Conservation (phyloP, 2,888 invertebrate genomes). For the Torymus auratus region DNA sequence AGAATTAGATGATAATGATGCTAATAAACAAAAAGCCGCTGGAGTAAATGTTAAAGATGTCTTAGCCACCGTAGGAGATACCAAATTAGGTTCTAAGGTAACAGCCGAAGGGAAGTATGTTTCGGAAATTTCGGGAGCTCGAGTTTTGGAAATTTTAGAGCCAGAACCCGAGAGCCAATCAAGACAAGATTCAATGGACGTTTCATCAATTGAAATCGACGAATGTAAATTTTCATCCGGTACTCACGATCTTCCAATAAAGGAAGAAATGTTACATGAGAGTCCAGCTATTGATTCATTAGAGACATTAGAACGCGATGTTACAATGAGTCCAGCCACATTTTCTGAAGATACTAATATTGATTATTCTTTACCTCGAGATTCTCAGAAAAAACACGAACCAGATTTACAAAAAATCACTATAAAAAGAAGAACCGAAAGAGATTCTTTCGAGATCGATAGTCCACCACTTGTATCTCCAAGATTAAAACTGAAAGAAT, state of each 20-base stretch:
- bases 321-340: conserved; percentile 68
- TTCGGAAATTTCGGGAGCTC: conserved; percentile 66
- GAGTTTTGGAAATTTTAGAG: conserved; percentile 70
- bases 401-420: conserved; percentile 53
- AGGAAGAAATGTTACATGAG: conserved; percentile 64
- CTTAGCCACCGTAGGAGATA: conserved; percentile 10
- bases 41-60: conserved; percentile 6
- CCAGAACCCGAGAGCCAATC: conserved; percentile 64
- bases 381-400: conserved; percentile 51
- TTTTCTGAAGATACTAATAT: conserved; percentile 68
- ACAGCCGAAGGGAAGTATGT: conserved; percentile 40
- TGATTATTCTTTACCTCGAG: conserved; percentile 66
- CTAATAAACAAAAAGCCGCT: neutral
- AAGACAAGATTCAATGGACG: conserved; percentile 70
- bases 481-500: conserved; percentile 67
- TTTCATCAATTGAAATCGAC: conserved; percentile 71
- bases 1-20: conserved; percentile 62
- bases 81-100: conserved; percentile 25
- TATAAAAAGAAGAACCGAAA: conserved; percentile 57
- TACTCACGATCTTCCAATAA: conserved; percentile 57
- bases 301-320: conserved; percentile 69
- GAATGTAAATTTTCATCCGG: conserved; percentile 64
- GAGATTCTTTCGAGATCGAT: conserved; percentile 70
- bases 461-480: conserved; percentile 72
- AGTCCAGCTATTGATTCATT: conserved; percentile 69